Base-by-base conservation (phyloP, 2,888 invertebrate species). In the Ennomos erosarius region DNA sequence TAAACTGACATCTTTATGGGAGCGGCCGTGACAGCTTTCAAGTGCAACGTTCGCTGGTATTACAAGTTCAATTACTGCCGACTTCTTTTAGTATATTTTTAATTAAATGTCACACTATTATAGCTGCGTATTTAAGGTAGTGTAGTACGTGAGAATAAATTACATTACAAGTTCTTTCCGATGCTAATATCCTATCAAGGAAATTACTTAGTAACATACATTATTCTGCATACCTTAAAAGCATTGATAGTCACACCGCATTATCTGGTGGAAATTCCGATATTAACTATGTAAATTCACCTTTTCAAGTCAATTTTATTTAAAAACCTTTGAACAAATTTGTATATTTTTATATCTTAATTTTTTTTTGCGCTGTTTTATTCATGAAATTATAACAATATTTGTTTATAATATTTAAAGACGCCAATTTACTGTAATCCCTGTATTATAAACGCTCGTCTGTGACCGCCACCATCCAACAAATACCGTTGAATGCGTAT, bases 401-500 rank as follows among this genome's bases (percentile, higher is more conserved):
- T 16, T 16, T 16, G 16, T 2, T 16, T 16, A 16, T 16, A 16
- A 16, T 16, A 3, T 16, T n/a, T 16, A 16, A 3, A 16, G 16
- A 16, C 1, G 16, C 3, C 16, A 2, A 16, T 26, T 26, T 26
- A 26, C 6, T 16, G 9, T n/a, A 10, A 10, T n/a, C 38, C 12
- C 62, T 10, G 70, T 73, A 66, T 68, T 55, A 9, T 6, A 54
- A 26, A 53, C 76, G 79, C 74, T 60, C 68, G 80, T 75, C 64
- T 74, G 61, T 48, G 9, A 10, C 11, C 36, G 39, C 39, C 55
- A 1, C 13, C 46, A 50, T 49, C 44, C 68, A 42, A 16, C 34
- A 42, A 67, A 76, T 80, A 80, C 82, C 78, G 82, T 81, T 82
- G 77, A 68, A 58, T 65, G 64, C 59, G 70, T 78, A 78, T 82